A percentile compares a stretch with the other conserved stretches of the same genome.
Evolutionary conservation across 1,140 invertebrate genomes (phyloP).

Genomic region (Caenorhabditis briggsae): DNA sequence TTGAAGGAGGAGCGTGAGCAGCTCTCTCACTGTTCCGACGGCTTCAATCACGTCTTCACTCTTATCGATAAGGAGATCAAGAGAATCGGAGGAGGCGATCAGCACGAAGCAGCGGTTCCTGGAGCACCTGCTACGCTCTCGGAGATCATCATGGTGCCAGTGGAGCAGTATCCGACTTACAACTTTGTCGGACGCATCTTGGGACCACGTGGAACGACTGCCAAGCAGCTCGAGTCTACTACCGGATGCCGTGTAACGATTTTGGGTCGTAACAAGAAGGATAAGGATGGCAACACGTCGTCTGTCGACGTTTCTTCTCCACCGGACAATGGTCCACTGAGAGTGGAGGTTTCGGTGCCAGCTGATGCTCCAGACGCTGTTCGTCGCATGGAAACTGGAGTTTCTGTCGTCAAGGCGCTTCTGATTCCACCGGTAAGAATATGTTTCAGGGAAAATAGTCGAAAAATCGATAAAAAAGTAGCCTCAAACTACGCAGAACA

Average conservation of each 20-base stretch:
- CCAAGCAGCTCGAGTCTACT: constrained; percentile 98
- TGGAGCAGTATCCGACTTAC: constrained; percentile 80
- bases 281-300: background rate
- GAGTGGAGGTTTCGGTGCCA: background rate
- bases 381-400: constrained; percentile 85
- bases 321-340: background rate
- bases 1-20: constrained; percentile 21
- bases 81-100: background rate
- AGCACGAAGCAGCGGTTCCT: background rate
- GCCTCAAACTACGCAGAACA: too few species aligned
- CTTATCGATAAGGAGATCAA: constrained; percentile 12
- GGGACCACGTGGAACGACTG: constrained; percentile 98
- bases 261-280: constrained; percentile 83
- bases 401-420: background rate
- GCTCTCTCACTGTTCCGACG: background rate
- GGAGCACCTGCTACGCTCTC: background rate
- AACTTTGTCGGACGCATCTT: constrained; percentile 99
- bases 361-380: constrained; percentile 80
- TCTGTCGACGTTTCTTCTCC: background rate
- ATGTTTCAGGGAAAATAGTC: too few species aligned
- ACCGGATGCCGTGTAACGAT: constrained; percentile 99
- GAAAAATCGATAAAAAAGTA: too few species aligned
- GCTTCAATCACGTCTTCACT: constrained; percentile 15
- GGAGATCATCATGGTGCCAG: constrained; percentile 12
- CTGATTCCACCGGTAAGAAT: constrained; percentile 83